Base-by-base conservation (phyloP, 2,113 vertebrate genomes). In the Brevimyrus niger region DNA sequence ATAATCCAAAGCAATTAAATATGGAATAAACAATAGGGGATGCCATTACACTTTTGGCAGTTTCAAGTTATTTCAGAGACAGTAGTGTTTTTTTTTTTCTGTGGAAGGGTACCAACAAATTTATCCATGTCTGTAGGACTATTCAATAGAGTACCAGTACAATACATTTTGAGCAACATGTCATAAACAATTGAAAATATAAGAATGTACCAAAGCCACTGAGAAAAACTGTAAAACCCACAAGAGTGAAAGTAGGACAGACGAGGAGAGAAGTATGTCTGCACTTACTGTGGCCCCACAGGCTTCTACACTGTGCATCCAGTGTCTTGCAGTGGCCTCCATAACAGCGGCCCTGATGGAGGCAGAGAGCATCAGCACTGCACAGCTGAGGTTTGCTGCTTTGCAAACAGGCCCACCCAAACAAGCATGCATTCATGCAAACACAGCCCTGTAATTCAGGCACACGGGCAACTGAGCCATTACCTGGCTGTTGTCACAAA, bases 261-360 rank as follows among this genome's bases (percentile, higher is more conserved):
- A 44, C n/a, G 38, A 10, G 9, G 7, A 47, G 38, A 46, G 44
- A 4, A 42, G 82, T 46, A n/a, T 84, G 35, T 7, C 46, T 35
- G 73, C 93, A 96, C 97, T 95, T 91, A 99, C 98, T 95, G 85
- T 95, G 96, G 55, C 97, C 97, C 98, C 98, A 99, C 87, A 99
- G 94, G 21, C 92, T 93, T 46, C 94, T 94, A 94, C 98, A 99
- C 92, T 99, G 98, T 6, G 96, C 94, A 89, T 99, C 98, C 94
- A 98, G 95, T 89, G 97, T 99, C 90, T 98, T 98, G 93, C 98
- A 99, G 91, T 97, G 97, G 9, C 98, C 98, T 0, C 97, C 97
- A 0, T 98, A 99, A 92, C 98, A 99, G 0, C 98, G 98, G 15
- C 98, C 98, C 98, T 99, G 92, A 88, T 48, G 91, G 84, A 91